Conservation (phyloP, 2,113 vertebrate genomes). For the Naja naja region DNA sequence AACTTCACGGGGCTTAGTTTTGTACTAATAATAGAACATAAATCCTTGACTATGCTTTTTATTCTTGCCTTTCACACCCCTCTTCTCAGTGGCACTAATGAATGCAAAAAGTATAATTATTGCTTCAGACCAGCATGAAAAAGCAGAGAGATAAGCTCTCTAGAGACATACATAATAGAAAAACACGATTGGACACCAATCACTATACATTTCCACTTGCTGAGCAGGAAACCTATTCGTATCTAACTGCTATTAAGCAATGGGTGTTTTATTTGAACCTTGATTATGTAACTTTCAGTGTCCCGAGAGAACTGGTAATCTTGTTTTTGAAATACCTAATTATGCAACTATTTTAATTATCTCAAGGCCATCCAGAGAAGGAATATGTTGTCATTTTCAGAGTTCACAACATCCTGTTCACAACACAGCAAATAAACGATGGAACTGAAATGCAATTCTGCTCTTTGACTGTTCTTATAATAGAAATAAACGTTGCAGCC, state of each 20-base stretch:
- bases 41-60: not conserved
- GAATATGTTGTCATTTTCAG: not conserved
- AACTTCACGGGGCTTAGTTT: not conserved
- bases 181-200: conserved; percentile 1
- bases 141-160: not conserved
- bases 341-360: not conserved
- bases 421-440: not conserved
- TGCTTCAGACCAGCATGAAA: not conserved
- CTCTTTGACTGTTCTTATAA: not conserved
- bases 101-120: not conserved
- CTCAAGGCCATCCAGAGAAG: not conserved
- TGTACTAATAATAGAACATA: not conserved
- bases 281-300: not conserved
- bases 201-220: not conserved
- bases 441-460: not conserved
- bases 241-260: not conserved
- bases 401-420: not conserved
- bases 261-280: not conserved
- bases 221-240: conserved; percentile 1
- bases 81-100: not conserved
- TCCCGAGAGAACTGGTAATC: not conserved
- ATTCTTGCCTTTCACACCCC: not conserved
- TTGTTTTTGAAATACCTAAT: not conserved
- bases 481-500: not conserved
- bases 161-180: not conserved